Evolutionary conservation across 1,140 invertebrate species (phyloP).

Genomic region (Pogonognathellus flavescens): DNA sequence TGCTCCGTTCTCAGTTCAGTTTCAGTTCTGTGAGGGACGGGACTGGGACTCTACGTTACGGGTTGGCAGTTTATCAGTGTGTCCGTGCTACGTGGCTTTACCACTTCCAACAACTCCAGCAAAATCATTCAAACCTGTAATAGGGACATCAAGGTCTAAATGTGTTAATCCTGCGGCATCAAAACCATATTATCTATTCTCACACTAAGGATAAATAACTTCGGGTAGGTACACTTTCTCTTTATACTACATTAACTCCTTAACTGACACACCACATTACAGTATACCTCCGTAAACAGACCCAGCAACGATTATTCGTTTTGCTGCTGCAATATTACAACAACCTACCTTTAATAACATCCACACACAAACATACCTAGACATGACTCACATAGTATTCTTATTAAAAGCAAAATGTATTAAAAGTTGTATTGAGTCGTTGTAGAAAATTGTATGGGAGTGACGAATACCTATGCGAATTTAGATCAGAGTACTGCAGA

Average conservation of each 20-base stretch:
- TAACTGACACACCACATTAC: neutral
- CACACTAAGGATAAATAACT: too few relatives aligned
- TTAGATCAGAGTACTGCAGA: too few relatives aligned
- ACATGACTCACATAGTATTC: too few relatives aligned
- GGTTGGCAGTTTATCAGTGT: neutral
- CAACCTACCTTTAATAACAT: neutral
- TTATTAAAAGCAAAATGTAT: too few relatives aligned
- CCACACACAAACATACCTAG: neutral
- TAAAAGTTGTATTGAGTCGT: too few relatives aligned
- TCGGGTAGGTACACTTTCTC: neutral
- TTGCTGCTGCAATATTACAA: neutral
- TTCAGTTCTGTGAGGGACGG: slow-evolving; percentile 49
- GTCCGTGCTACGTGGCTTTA: neutral
- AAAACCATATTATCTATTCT: neutral
- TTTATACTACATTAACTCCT: neutral
- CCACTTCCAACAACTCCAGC: neutral
- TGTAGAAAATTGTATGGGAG: slow-evolving; percentile 17
- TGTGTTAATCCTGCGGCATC: neutral
- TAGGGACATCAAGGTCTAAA: neutral
- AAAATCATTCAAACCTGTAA: neutral
- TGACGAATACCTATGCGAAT: neutral
- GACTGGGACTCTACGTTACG: slow-evolving; percentile 17
- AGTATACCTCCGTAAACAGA: neutral
- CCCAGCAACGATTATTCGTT: neutral
- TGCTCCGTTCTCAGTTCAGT: neutral